Conservation (phyloP, 1,140 invertebrate species). For the Procambarus virginalis region DNA sequence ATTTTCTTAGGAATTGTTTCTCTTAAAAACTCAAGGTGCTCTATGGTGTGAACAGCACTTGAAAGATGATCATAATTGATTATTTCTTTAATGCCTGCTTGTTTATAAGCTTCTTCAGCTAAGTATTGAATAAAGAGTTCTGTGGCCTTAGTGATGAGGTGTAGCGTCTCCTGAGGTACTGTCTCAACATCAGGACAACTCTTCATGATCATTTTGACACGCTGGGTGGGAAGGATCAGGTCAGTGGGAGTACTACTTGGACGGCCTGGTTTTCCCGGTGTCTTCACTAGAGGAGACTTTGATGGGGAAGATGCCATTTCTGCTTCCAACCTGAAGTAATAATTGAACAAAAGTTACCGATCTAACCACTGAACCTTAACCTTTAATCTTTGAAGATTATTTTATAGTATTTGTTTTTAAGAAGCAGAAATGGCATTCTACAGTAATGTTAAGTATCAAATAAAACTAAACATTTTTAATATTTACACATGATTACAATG, state of each 20-base stretch:
- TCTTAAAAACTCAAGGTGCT: constrained; percentile 63
- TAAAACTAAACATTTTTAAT: too few relatives aligned
- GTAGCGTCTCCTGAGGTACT: constrained; percentile 62
- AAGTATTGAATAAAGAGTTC: constrained; percentile 68
- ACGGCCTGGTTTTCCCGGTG: constrained; percentile 26
- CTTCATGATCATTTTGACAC: constrained; percentile 70
- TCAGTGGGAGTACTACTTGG: constrained; percentile 27
- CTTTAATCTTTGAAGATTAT: not conserved
- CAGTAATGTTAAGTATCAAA: not conserved
- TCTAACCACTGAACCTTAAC: not conserved
- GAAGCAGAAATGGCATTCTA: constrained; percentile 50
- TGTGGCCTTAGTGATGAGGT: constrained; percentile 63
- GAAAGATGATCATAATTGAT: constrained; percentile 64
- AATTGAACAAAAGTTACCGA: constrained; percentile 25
- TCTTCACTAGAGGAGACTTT: constrained; percentile 37
- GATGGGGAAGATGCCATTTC: constrained; percentile 58
- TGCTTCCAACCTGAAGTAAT: constrained; percentile 60
- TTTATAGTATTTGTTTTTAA: not conserved
- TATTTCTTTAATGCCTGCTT: not conserved
- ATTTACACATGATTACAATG: too few relatives aligned
- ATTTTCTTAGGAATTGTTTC: constrained; percentile 68
- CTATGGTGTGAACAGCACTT: constrained; percentile 23
- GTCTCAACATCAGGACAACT: constrained; percentile 69
- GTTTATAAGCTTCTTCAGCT: constrained; percentile 30
- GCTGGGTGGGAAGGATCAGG: constrained; percentile 55